Conservation (phyloP, 2,113 vertebrate species). For the Micronycteris hirsuta region DNA sequence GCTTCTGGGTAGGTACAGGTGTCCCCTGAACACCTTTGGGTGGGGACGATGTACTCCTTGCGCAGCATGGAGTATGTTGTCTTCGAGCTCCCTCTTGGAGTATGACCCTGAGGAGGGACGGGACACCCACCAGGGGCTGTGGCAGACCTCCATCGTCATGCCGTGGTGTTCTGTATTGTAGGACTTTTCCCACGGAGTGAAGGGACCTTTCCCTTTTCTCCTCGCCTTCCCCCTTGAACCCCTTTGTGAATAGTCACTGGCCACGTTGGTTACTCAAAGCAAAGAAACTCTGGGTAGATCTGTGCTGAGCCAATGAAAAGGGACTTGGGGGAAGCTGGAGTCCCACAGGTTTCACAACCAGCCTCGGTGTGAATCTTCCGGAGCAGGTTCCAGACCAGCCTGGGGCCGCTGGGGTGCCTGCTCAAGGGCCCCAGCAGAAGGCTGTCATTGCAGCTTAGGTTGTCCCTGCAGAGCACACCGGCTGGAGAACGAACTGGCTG, state of each 20-base stretch:
- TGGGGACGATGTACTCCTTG: too few species aligned
- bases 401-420: background rate
- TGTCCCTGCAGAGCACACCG: background rate
- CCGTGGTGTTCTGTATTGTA: background rate
- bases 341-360: background rate
- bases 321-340: background rate
- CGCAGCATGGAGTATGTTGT: too few species aligned
- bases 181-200: background rate
- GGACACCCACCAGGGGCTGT: background rate
- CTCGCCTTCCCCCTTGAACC: background rate
- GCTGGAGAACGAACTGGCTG: conserved; percentile 31
- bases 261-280: fast-evolving
- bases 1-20: background rate
- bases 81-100: background rate
- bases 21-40: background rate
- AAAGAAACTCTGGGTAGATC: conserved; percentile 8
- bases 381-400: background rate
- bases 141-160: background rate
- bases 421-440: background rate
- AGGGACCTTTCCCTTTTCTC: background rate
- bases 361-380: background rate
- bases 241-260: background rate
- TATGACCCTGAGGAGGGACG: background rate
- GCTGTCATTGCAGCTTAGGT: background rate
- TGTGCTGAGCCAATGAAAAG: background rate